Evolutionary conservation across 2,888 invertebrate genomes (phyloP).

Genomic region (Acleris laterana): DNA sequence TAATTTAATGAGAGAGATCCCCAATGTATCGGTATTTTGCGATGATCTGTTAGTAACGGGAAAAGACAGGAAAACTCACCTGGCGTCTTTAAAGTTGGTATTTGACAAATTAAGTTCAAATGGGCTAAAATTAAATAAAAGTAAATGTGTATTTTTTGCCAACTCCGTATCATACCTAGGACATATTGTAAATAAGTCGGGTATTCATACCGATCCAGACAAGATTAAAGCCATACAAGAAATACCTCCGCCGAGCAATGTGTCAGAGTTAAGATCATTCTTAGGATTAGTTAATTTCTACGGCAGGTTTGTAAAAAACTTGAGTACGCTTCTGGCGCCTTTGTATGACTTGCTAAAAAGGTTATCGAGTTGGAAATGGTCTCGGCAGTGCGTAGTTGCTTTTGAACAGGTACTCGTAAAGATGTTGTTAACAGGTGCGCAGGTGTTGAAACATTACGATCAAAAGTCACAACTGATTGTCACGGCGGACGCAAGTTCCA

Average conservation of each 20-base stretch:
- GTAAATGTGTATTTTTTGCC: too few relatives aligned
- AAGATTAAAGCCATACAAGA: not conserved
- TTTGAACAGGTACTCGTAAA: conserved; percentile 20
- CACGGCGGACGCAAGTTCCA: too few relatives aligned
- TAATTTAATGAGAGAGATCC: not conserved
- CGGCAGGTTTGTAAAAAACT: conserved; percentile 1
- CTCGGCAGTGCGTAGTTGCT: not conserved
- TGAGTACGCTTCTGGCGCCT: not conserved
- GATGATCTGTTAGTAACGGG: too few relatives aligned
- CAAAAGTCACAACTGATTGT: too few relatives aligned
- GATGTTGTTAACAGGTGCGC: not conserved
- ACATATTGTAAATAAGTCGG: too few relatives aligned
- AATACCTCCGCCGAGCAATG: not conserved
- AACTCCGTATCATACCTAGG: too few relatives aligned
- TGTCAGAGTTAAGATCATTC: conserved; percentile 1
- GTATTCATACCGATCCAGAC: not conserved
- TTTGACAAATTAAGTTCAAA: too few relatives aligned
- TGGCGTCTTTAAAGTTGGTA: too few relatives aligned
- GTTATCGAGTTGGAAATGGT: conserved; percentile 6
- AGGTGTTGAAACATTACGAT: not conserved
- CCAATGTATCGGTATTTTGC: not conserved
- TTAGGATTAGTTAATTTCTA: conserved; percentile 4
- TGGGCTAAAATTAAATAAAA: too few relatives aligned
- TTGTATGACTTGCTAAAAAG: conserved; percentile 3
- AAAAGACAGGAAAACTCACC: too few relatives aligned